Percentiles rank a stretch among this genome's conserved stretches.
These are phyloP conservation scores for Trichomycterus rosablanca DNA, from an alignment of 2,113 vertebrate species.

Conservation along the genomic window DNA sequence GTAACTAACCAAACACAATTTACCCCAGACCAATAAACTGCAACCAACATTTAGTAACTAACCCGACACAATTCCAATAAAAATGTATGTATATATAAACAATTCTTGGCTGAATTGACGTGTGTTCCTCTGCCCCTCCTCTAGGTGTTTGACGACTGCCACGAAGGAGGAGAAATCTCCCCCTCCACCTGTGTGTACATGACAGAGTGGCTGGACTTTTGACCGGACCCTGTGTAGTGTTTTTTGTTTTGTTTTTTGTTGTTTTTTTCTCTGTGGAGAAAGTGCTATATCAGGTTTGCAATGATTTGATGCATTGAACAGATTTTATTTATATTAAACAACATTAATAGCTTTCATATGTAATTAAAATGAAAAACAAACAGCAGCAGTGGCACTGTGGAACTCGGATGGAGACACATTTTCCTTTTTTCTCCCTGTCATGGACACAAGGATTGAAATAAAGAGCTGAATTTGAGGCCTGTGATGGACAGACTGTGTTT, in stretches of 20 bases:
- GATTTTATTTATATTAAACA: constrained; percentile 39
- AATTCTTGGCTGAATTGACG: too few relatives aligned
- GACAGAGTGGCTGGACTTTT: constrained; percentile 92
- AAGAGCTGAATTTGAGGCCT: too few relatives aligned
- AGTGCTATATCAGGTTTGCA: constrained; percentile 23
- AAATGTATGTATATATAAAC: too few relatives aligned
- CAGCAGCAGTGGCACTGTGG: not conserved
- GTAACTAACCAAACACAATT: too few relatives aligned
- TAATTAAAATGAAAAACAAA: not conserved
- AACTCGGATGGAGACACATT: too few relatives aligned
- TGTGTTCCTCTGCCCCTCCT: constrained; percentile 22
- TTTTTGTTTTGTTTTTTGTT: constrained; percentile 17
- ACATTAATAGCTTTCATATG: not conserved
- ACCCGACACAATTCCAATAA: not conserved
- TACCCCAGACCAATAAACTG: too few relatives aligned
- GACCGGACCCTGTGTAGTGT: constrained; percentile 28
- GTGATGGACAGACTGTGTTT: too few relatives aligned
- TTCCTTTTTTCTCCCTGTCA: too few relatives aligned
- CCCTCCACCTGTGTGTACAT: constrained; percentile 92
- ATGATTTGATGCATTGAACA: constrained; percentile 13
- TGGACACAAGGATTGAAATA: too few relatives aligned
- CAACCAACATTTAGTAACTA: not conserved
- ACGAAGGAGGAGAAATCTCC: constrained; percentile 92
- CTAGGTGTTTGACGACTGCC: constrained; percentile 96
- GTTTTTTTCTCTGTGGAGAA: constrained; percentile 45